Percentiles rank a stretch among this genome's conserved stretches.
Conservation (phyloP, 1,140 invertebrate species). For the Musca domestica region DNA sequence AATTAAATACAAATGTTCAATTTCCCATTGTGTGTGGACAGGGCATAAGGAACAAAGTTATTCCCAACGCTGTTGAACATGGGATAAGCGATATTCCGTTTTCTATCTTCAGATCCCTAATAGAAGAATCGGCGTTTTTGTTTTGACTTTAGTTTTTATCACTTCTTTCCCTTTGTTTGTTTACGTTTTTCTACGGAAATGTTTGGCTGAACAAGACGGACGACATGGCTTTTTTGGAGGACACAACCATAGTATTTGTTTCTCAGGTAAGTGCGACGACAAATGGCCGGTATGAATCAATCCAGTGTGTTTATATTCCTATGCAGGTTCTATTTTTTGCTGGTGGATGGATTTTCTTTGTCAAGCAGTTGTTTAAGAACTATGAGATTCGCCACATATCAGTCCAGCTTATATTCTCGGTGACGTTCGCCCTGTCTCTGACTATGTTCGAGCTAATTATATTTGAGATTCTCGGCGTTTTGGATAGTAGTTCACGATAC, state of each 20-base stretch:
- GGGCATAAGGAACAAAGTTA: too few species aligned
- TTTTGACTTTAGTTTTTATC: too few species aligned
- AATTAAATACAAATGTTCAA: too few species aligned
- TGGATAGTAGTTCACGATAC: conserved; percentile 90
- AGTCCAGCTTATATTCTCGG: conserved; percentile 95
- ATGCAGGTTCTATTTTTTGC: conserved; percentile 87
- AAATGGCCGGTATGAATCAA: neutral
- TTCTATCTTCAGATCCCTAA: too few species aligned
- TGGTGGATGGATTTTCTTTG: conserved; percentile 98
- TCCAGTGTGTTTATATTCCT: conserved; percentile 1
- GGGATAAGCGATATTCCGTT: too few species aligned
- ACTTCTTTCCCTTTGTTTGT: too few species aligned
- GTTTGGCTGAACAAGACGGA: neutral
- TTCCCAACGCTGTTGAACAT: too few species aligned
- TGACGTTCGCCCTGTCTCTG: conserved; percentile 95
- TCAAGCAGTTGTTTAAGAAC: conserved; percentile 95
- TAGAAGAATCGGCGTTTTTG: too few species aligned
- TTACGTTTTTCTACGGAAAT: too few species aligned
- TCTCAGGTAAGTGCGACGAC: conserved; percentile 61
- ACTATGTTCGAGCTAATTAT: conserved; percentile 99
- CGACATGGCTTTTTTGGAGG: conserved; percentile 67
- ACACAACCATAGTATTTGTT: conserved; percentile 66
- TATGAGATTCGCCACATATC: conserved; percentile 96
- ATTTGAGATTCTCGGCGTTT: conserved; percentile 95
- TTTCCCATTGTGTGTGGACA: too few species aligned